Conservation (phyloP, 2,113 vertebrate genomes). For the Strigops habroptila region DNA sequence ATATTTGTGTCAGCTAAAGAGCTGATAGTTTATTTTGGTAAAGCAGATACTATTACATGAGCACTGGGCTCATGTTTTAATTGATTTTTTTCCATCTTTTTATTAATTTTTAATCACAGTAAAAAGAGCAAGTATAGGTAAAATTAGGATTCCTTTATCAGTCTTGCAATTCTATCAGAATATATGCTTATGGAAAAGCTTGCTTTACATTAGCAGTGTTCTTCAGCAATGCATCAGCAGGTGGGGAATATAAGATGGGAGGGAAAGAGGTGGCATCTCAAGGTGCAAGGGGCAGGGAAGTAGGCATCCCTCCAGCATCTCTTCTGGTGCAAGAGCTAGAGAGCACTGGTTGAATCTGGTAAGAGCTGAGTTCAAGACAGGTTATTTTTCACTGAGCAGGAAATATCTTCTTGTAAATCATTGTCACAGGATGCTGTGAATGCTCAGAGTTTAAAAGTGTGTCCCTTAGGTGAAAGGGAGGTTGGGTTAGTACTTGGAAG, state of each 20-base stretch:
- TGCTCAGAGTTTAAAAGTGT: background rate
- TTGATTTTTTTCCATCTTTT: background rate
- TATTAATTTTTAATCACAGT: background rate
- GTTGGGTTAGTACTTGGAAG: background rate
- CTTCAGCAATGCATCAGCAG: background rate
- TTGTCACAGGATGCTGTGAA: background rate
- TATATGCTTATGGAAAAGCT: background rate
- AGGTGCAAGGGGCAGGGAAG: background rate
- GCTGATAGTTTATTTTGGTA: background rate
- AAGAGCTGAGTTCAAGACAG: background rate
- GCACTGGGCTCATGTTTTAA: background rate
- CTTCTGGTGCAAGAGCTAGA: background rate
- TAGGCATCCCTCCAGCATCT: background rate
- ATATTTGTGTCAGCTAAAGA: background rate
- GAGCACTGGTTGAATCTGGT: background rate
- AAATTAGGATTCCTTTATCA: background rate
- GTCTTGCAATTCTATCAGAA: background rate
- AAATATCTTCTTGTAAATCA: background rate
- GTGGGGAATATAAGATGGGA: background rate
- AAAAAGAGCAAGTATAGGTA: rapidly evolving
- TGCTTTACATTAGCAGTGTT: background rate
- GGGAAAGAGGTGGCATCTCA: background rate
- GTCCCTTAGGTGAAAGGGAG: background rate
- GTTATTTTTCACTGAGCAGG: background rate
- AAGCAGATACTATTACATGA: background rate